These are phyloP conservation scores for Biston betularia DNA, from an alignment of 2,888 invertebrate species.

Conservation along the genomic window DNA sequence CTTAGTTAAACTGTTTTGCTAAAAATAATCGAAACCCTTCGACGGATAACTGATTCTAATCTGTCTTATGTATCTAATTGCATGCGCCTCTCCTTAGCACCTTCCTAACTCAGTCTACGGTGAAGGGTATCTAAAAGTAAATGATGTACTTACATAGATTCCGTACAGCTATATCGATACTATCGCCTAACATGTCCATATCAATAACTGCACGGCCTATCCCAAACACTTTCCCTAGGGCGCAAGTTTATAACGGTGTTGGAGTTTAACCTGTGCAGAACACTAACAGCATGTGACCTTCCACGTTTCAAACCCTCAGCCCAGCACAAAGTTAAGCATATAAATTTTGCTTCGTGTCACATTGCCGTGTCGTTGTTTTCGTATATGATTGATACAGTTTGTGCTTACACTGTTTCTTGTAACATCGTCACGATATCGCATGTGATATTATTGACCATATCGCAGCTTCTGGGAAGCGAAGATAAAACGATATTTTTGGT, in stretches of 20 bases:
- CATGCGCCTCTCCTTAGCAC: conserved; percentile 70
- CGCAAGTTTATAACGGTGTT: conserved; percentile 54
- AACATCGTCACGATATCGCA: conserved; percentile 48
- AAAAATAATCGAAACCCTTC: conserved; percentile 10
- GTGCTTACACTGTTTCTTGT: conserved; percentile 32
- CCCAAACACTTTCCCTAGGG: conserved; percentile 53
- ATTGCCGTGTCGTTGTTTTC: conserved; percentile 37
- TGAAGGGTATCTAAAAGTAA: conserved; percentile 38
- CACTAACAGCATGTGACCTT: conserved; percentile 73
- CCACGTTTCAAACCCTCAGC: conserved; percentile 61
- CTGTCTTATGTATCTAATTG: conserved; percentile 58
- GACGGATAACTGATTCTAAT: conserved; percentile 58
- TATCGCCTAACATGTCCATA: conserved; percentile 59
- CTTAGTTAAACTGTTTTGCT: background rate
- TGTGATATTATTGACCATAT: conserved; percentile 80
- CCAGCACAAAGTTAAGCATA: conserved; percentile 54
- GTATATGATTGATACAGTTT: conserved; percentile 20
- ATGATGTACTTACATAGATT: background rate
- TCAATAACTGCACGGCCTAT: conserved; percentile 70
- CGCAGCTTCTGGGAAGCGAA: conserved; percentile 74
- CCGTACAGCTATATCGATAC: conserved; percentile 18
- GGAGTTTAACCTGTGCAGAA: conserved; percentile 59
- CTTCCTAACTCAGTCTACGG: conserved; percentile 69
- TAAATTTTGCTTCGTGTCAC: conserved; percentile 1
- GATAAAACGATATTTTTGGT: conserved; percentile 80